These are phyloP conservation scores for Orchestia grillus DNA, from an alignment of 1,140 invertebrate genomes.

Conservation along the genomic window DNA sequence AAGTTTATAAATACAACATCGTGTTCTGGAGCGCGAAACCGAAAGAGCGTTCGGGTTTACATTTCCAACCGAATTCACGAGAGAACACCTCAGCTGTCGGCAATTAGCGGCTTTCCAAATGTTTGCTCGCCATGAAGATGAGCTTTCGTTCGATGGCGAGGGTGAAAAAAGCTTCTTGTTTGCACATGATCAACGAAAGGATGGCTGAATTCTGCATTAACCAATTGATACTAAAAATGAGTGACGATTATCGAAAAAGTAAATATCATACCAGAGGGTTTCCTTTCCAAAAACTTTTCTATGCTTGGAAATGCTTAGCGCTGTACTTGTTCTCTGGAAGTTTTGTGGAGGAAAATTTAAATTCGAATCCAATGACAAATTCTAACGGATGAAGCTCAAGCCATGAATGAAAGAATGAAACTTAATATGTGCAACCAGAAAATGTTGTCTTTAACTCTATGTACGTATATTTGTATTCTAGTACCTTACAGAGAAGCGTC, in stretches of 20 bases:
- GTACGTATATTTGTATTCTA: neutral
- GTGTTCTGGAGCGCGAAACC: neutral
- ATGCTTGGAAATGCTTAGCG: neutral
- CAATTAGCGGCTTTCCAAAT: conserved; percentile 52
- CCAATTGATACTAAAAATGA: neutral
- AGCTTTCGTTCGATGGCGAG: conserved; percentile 5
- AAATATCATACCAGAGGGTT: neutral
- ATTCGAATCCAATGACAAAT: neutral
- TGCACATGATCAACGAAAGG: conserved; percentile 18
- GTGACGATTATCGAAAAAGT: neutral
- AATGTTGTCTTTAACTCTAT: neutral
- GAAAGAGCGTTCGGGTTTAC: conserved; percentile 30
- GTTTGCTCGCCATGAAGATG: conserved; percentile 28
- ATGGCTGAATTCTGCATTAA: neutral
- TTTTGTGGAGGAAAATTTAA: neutral
- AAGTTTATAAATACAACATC: neutral
- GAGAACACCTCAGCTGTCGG: conserved; percentile 48
- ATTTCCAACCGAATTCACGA: conserved; percentile 1
- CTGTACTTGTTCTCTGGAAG: neutral
- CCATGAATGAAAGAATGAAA: neutral
- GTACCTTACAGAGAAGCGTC: too few relatives aligned
- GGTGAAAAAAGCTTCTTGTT: neutral
- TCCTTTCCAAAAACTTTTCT: neutral
- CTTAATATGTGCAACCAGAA: neutral
- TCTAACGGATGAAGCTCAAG: neutral